Percentiles rank a stretch among this genome's conserved stretches.
These are phyloP conservation scores for Sebastolobus altivelis DNA, from an alignment of 2,797 vertebrate genomes.

Conservation along the genomic window DNA sequence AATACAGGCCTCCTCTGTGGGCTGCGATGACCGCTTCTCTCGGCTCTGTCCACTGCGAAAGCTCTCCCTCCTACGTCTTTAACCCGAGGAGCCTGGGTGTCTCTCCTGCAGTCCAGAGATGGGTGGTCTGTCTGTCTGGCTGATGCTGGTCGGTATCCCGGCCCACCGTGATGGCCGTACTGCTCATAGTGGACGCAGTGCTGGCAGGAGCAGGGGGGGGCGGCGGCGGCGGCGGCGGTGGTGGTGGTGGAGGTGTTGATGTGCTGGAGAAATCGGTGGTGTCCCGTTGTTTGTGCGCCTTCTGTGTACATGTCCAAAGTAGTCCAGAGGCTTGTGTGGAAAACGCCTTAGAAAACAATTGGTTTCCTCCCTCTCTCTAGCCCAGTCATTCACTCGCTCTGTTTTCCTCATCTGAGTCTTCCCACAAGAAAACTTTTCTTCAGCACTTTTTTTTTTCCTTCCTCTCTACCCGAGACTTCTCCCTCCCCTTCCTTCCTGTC, in stretches of 20 bases:
- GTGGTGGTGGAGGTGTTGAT: conserved; percentile 33
- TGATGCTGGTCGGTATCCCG: conserved; percentile 53
- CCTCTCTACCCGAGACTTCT: conserved; percentile 62
- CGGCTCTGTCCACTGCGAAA: conserved; percentile 61
- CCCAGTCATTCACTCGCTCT: conserved; percentile 84
- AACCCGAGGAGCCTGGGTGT: conserved; percentile 64
- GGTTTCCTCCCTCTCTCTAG: conserved; percentile 77
- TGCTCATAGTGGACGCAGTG: conserved; percentile 70
- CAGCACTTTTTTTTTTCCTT: conserved; percentile 62
- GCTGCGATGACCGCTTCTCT: conserved; percentile 68
- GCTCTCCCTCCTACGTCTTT: conserved; percentile 66
- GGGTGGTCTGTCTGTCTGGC: conserved; percentile 69
- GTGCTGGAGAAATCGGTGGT: conserved; percentile 67
- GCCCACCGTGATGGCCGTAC: conserved; percentile 47
- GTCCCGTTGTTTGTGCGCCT: conserved; percentile 73
- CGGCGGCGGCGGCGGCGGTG: conserved; percentile 4
- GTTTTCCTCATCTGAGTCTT: conserved; percentile 87
- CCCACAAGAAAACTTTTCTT: conserved; percentile 82
- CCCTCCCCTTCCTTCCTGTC: conserved; percentile 82
- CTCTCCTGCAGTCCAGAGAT: conserved; percentile 59
- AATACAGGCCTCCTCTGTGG: conserved; percentile 84
- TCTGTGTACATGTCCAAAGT: conserved; percentile 85
- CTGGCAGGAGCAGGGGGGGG: conserved; percentile 68
- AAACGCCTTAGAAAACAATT: conserved; percentile 79
- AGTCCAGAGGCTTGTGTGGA: conserved; percentile 68